Conservation (phyloP, 2,888 invertebrate species). For the Mellilla xanthometata region DNA sequence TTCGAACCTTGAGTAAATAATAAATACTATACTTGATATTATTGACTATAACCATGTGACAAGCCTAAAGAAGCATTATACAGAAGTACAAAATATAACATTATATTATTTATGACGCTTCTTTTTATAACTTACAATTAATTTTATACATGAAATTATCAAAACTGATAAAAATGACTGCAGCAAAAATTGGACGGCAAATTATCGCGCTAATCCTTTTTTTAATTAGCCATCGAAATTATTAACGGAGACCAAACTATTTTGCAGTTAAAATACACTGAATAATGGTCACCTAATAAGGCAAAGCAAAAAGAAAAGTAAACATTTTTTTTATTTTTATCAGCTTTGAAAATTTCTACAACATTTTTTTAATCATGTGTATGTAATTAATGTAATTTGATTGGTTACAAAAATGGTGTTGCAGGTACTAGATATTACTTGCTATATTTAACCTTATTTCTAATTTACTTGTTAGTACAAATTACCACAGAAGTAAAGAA, state of each 20-base stretch:
- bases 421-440: constrained; percentile 56
- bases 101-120: too few species aligned
- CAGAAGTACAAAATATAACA: too few species aligned
- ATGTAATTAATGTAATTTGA: constrained; percentile 5
- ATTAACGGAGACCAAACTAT: too few species aligned
- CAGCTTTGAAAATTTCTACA: constrained; percentile 15
- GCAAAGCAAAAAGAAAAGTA: too few species aligned
- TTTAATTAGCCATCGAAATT: too few species aligned
- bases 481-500: not conserved
- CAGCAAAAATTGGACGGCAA: constrained; percentile 23
- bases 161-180: constrained; percentile 19
- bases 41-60: too few species aligned
- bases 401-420: constrained; percentile 39
- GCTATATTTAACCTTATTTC: constrained; percentile 31
- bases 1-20: too few species aligned
- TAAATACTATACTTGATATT: too few species aligned
- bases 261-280: too few species aligned
- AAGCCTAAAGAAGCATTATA: too few species aligned
- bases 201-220: constrained; percentile 14
- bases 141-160: constrained; percentile 12
- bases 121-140: not conserved
- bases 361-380: not conserved
- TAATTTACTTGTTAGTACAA: constrained; percentile 22
- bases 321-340: constrained; percentile 7
- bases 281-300: too few species aligned